These are phyloP conservation scores for Malurus elegans DNA, from an alignment of 2,113 vertebrate genomes.

Conservation along the genomic window DNA sequence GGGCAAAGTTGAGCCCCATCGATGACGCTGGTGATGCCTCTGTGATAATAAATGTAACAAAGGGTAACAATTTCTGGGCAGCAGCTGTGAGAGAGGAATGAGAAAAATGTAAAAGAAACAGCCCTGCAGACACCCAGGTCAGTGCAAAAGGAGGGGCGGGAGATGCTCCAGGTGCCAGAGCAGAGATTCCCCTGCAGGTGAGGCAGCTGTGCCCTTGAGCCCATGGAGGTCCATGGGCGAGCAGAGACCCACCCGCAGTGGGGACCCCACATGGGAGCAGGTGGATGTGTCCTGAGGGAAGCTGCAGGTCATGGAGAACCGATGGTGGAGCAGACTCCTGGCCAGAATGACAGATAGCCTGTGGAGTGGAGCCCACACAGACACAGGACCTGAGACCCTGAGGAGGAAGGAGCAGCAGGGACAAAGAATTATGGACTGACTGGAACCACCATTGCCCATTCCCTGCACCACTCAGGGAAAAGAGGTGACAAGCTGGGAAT, in stretches of 20 bases:
- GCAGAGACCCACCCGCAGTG: background rate
- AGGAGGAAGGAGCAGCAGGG: background rate
- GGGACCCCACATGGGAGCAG: accelerated
- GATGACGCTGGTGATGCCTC: background rate
- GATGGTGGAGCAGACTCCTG: background rate
- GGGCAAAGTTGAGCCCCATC: background rate
- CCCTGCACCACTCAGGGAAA: accelerated
- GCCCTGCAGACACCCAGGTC: background rate
- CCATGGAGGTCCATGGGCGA: accelerated
- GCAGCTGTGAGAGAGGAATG: background rate
- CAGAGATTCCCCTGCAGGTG: background rate
- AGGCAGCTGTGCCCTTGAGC: background rate
- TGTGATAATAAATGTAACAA: background rate
- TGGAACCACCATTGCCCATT: background rate
- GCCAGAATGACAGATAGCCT: background rate
- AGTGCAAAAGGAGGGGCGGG: background rate
- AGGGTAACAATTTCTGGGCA: background rate
- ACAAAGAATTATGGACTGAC: background rate
- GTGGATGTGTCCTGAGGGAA: background rate
- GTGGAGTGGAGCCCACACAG: background rate
- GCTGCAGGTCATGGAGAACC: background rate
- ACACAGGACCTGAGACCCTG: background rate
- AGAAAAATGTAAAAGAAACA: background rate
- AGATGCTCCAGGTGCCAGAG: background rate
- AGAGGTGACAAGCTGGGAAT: background rate